A percentile compares a stretch with the other conserved stretches of the same genome.
Evolutionary conservation across 2,113 vertebrate species (phyloP).

Genomic region (Bufo bufo): DNA sequence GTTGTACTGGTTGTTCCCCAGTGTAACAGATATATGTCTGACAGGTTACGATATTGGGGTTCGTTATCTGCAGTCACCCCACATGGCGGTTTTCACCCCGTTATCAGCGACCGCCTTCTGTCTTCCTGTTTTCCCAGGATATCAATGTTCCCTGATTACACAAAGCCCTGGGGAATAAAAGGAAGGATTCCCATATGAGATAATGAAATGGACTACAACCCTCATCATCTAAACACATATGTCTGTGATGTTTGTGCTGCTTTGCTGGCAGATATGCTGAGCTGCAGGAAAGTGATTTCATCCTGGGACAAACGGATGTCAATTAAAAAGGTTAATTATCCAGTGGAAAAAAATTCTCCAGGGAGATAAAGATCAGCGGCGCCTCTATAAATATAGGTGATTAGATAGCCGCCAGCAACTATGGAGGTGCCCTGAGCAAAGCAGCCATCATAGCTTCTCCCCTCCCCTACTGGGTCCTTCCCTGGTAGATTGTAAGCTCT

Average conservation of each 20-base stretch:
- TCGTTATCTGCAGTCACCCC: no score
- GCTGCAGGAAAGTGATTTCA: neutral
- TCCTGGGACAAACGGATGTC: neutral
- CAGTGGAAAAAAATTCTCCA: constrained; percentile 28
- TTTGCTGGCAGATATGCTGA: neutral
- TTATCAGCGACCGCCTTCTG: neutral
- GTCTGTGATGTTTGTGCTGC: neutral
- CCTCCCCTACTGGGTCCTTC: no score
- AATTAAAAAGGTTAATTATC: constrained; percentile 22
- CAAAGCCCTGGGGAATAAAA: neutral
- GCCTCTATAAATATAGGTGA: neutral
- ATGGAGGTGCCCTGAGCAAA: no score
- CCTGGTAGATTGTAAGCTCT: no score
- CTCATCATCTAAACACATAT: neutral
- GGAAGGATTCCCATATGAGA: neutral
- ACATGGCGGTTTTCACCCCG: neutral
- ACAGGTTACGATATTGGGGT: no score
- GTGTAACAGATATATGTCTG: no score
- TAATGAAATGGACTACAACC: neutral
- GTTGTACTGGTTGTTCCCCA: no score
- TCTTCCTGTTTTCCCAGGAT: neutral
- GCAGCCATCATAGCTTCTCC: no score
- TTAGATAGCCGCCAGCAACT: neutral
- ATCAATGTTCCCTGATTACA: neutral
- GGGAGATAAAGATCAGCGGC: constrained; percentile 2